These are phyloP conservation scores for Apteryx mantelli DNA, from an alignment of 2,113 vertebrate genomes.

Conservation along the genomic window DNA sequence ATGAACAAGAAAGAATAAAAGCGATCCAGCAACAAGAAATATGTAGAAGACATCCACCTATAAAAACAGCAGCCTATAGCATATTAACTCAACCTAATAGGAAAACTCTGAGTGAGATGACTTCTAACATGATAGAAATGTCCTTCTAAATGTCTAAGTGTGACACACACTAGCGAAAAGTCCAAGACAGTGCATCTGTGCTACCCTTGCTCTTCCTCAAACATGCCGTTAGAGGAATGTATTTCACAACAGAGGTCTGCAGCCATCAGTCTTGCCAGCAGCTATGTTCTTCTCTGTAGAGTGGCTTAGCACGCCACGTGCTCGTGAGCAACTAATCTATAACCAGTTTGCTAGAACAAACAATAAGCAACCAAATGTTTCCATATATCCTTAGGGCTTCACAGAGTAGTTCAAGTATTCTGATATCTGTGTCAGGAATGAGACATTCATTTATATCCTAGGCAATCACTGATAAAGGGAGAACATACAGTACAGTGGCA, in stretches of 20 bases:
- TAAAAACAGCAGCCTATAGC: not conserved
- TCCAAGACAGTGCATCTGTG: not conserved
- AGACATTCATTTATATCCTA: not conserved
- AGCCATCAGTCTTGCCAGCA: not conserved
- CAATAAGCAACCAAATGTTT: not conserved
- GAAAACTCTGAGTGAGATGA: not conserved
- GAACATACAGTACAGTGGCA: not conserved
- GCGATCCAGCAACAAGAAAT: not conserved
- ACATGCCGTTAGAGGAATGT: not conserved
- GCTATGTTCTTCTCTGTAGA: not conserved
- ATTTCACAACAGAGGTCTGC: not conserved
- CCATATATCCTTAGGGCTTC: constrained; percentile 31
- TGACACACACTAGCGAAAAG: fast-evolving
- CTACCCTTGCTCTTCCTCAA: not conserved
- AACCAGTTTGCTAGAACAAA: constrained; percentile 19
- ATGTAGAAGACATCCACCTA: not conserved
- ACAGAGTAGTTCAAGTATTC: constrained; percentile 19
- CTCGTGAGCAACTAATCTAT: not conserved
- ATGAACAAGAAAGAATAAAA: constrained; percentile 2
- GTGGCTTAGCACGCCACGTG: not conserved
- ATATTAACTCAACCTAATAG: not conserved
- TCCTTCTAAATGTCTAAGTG: not conserved
- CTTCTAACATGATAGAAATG: not conserved
- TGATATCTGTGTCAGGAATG: not conserved
- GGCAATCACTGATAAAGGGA: not conserved